A percentile compares a stretch with the other conserved stretches of the same genome.
Evolutionary conservation across 1,140 invertebrate genomes (phyloP).

Genomic region (Drosophila kepulauana): DNA sequence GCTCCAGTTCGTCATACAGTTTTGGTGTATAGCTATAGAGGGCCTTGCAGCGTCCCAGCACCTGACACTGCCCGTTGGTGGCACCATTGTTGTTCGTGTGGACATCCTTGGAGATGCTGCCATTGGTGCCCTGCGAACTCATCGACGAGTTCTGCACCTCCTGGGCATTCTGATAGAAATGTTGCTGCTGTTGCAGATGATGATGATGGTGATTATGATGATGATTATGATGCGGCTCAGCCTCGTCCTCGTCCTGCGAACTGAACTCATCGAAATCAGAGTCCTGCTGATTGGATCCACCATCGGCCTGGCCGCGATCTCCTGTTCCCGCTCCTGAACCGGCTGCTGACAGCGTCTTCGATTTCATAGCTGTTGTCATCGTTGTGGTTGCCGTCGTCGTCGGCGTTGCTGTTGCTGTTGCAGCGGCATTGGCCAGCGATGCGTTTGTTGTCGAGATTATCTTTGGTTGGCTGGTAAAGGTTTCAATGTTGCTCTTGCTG

Average conservation of each 20-base stretch:
- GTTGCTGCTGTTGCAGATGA: slow-evolving; percentile 39
- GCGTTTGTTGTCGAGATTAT: slow-evolving; percentile 73
- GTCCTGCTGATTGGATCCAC: slow-evolving; percentile 92
- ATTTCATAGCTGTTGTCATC: slow-evolving; percentile 34
- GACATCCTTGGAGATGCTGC: slow-evolving; percentile 22
- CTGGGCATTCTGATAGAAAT: slow-evolving; percentile 74
- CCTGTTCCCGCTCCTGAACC: not conserved
- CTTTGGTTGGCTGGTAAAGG: slow-evolving; percentile 78
- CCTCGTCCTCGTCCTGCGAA: slow-evolving; percentile 87
- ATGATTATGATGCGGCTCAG: slow-evolving; percentile 85
- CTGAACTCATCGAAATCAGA: slow-evolving; percentile 93
- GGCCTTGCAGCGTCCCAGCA: slow-evolving; percentile 88
- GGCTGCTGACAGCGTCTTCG: slow-evolving; percentile 51
- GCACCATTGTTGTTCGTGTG: not conserved
- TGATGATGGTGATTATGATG: not conserved
- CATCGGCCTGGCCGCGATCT: slow-evolving; percentile 93
- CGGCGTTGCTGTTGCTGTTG: slow-evolving; percentile 5
- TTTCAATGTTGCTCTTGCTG: slow-evolving; percentile 83
- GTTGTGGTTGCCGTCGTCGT: slow-evolving; percentile 1
- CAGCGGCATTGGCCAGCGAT: slow-evolving; percentile 19
- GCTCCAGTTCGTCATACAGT: slow-evolving; percentile 94
- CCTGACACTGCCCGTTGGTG: slow-evolving; percentile 30
- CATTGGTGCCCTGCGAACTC: slow-evolving; percentile 35
- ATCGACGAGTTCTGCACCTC: slow-evolving; percentile 56
- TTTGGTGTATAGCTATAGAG: slow-evolving; percentile 95